Conservation (phyloP, 2,113 vertebrate genomes). For the Bubo blakistoni region DNA sequence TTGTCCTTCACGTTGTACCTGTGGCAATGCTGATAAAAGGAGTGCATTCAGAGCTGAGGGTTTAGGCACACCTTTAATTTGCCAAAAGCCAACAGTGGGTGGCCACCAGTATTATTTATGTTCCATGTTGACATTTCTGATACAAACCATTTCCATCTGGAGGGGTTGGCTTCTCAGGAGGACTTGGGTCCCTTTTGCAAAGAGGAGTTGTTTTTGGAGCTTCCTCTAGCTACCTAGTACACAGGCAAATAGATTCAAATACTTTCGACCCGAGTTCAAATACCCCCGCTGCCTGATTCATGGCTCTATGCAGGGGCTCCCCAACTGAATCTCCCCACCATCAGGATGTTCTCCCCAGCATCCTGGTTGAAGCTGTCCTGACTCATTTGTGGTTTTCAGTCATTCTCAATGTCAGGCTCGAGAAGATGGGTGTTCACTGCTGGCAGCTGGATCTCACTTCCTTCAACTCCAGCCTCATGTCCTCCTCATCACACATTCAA, state of each 20-base stretch:
- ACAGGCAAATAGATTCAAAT: background rate
- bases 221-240: background rate
- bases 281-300: background rate
- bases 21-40: background rate
- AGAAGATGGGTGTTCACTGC: background rate
- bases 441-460: background rate
- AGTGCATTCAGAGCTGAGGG: background rate
- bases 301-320: fast-evolving
- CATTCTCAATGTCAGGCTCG: background rate
- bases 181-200: background rate
- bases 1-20: background rate
- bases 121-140: background rate
- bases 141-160: background rate
- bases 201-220: background rate
- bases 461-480: background rate
- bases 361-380: background rate
- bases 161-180: background rate
- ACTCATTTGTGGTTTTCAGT: background rate
- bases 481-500: background rate
- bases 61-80: background rate
- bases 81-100: background rate
- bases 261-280: background rate
- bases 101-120: background rate
- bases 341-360: background rate
- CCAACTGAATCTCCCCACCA: background rate